Evolutionary conservation across 2,797 vertebrate genomes (phyloP), one percentile per base, ranked within the genome.

Genomic region (Ptychobarbus kaznakovi): DNA sequence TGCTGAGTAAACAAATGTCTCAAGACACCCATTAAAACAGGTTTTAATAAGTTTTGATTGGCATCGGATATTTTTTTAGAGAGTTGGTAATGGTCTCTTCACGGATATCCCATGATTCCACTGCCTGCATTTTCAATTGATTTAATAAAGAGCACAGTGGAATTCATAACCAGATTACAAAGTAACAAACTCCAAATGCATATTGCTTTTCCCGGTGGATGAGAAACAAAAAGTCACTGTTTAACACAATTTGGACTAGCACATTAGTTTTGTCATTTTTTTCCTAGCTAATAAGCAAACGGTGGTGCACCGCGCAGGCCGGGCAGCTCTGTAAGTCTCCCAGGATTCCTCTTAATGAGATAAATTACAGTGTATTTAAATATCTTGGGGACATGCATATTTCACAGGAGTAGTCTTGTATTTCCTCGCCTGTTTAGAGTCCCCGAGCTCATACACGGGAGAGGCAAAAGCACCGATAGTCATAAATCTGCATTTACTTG

Each of bases 401-500:
- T 86, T 89, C 89, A 90, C 84, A 82, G 35, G 40, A 86, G 82
- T 74, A 87, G 73, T 79, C 74, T 79, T 86, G 77, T 87, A 61
- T 74, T 83, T 86, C 72, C 84, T 66, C 3, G 53, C 81, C 56
- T 70, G 87, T 87, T 91, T 89, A 85, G 86, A 82, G 80, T 90
- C 80, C 78, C 32, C 3, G 66, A 86, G 49, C 74, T 77, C 76
- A 75, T 84, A 90, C 87, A 83, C 82, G 58, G 18, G 74, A 86
- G 87, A 90, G 82, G 81, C 51, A 86, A 89, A 89, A 88, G 83
- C 85, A 90, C 61, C 49, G 78, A 84, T 81, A 87, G 86, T 76
- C 61, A 87, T 90, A 87, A 90, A 91, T 89, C 69, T 9, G 69
- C 88, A 90, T 90, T 89, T 74, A 75, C 74, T 68, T 84, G 86